phyloP scores from a whole-genome alignment of 2,797 vertebrate genomes.

The Gambelia wislizenii region DNA sequence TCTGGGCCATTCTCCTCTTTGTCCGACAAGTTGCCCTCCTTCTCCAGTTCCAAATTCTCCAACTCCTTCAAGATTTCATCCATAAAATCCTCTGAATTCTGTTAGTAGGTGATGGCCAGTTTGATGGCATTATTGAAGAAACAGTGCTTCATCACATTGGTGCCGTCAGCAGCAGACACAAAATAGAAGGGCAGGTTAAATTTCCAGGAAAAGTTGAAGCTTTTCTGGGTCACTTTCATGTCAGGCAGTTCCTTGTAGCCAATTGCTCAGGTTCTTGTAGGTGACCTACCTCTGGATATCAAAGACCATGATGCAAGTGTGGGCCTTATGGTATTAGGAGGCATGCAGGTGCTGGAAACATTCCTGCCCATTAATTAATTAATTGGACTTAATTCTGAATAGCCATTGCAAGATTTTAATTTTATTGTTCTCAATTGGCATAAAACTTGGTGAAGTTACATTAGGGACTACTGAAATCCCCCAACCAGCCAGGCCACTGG shows the following conservation, averaged over 20 bases:
- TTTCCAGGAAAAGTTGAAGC: constrained; percentile 93
- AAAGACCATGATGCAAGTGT: no score
- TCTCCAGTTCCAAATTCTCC: constrained; percentile 91
- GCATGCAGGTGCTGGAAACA: no score
- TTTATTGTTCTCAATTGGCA: neutral
- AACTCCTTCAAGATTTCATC: constrained; percentile 94
- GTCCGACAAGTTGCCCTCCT: constrained; percentile 60
- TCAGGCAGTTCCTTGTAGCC: constrained; percentile 94
- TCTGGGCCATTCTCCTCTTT: constrained; percentile 74
- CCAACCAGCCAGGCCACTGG: no score
- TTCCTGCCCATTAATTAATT: no score
- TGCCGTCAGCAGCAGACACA: constrained; percentile 95
- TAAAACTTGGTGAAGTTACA: no score
- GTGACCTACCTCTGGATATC: constrained; percentile 96
- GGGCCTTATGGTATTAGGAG: no score
- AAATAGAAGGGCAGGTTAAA: constrained; percentile 93
- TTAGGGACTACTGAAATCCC: no score
- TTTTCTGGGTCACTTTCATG: constrained; percentile 91
- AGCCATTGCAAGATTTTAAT: neutral
- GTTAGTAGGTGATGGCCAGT: constrained; percentile 92
- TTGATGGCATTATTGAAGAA: constrained; percentile 95
- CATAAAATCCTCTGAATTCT: constrained; percentile 93
- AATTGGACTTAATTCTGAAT: neutral
- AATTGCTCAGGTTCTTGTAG: constrained; percentile 91
- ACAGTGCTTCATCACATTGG: constrained; percentile 95